Evolutionary conservation across 30 jellyfish, hydroid and myxozoan genomes (phyloP).

Genomic region (Hydra vulgaris): DNA sequence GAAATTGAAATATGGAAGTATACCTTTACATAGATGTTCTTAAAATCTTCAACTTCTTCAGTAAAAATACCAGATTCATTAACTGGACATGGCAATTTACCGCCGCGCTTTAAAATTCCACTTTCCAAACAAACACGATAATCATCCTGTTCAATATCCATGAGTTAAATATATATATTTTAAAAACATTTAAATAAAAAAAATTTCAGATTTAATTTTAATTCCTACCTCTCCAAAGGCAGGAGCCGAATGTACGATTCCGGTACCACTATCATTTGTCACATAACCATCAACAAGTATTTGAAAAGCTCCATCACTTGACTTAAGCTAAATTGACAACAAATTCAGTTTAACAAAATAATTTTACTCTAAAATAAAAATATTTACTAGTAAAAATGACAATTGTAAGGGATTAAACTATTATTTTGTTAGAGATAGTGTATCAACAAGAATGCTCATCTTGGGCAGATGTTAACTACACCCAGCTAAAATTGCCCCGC

Average conservation of each 20-base stretch:
- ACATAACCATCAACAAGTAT: slow-evolving; percentile 90
- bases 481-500: too few relatives aligned
- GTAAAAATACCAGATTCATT: slow-evolving; percentile 87
- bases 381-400: too few relatives aligned
- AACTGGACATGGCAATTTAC: slow-evolving; percentile 85
- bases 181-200: background rate
- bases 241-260: slow-evolving; percentile 98
- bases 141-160: slow-evolving; percentile 56
- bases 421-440: too few relatives aligned
- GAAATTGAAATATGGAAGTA: background rate
- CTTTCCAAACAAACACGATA: slow-evolving; percentile 69
- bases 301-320: slow-evolving; percentile 65
- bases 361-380: too few relatives aligned
- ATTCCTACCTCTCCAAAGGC: slow-evolving; percentile 95
- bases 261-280: slow-evolving; percentile 97
- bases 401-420: too few relatives aligned
- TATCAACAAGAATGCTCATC: too few relatives aligned
- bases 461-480: too few relatives aligned
- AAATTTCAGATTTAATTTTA: background rate
- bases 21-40: slow-evolving; percentile 74
- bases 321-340: slow-evolving; percentile 38
- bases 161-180: background rate
- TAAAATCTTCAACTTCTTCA: slow-evolving; percentile 73
- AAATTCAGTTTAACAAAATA: background rate
- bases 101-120: slow-evolving; percentile 59